These are phyloP conservation scores for Holotrichia oblita DNA, from an alignment of 1,140 invertebrate species.

Conservation along the genomic window DNA sequence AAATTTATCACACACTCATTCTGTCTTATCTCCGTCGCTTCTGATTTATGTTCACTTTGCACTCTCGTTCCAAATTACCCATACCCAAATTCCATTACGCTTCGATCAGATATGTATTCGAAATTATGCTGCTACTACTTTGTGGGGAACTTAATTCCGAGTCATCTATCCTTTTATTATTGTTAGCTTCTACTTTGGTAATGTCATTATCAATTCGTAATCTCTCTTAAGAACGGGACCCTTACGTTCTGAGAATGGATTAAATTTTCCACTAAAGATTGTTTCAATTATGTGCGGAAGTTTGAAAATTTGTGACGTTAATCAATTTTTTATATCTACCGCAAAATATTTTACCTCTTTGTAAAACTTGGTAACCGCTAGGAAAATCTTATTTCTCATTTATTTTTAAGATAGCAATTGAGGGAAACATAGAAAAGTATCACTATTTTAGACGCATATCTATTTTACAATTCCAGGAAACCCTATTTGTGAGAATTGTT, in stretches of 20 bases:
- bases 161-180: conserved; percentile 15
- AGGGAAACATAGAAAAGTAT: too few species aligned
- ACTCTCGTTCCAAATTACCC: conserved; percentile 10
- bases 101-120: conserved; percentile 26
- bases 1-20: conserved; percentile 34
- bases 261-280: too few species aligned
- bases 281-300: too few species aligned
- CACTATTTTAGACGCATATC: too few species aligned
- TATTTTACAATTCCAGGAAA: too few species aligned
- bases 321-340: too few species aligned
- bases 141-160: background rate
- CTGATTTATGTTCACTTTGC: conserved; percentile 25
- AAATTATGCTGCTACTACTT: background rate
- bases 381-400: too few species aligned
- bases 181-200: background rate
- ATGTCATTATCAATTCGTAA: conserved; percentile 11
- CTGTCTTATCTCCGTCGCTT: conserved; percentile 1
- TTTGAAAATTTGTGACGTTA: too few species aligned
- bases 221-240: background rate
- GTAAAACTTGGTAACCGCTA: too few species aligned
- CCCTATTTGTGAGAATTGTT: too few species aligned
- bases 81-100: background rate
- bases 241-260: background rate
- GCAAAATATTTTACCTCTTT: too few species aligned
- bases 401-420: too few species aligned